Evolutionary conservation across 2,113 vertebrate genomes (phyloP).

Genomic region (Caretta caretta): DNA sequence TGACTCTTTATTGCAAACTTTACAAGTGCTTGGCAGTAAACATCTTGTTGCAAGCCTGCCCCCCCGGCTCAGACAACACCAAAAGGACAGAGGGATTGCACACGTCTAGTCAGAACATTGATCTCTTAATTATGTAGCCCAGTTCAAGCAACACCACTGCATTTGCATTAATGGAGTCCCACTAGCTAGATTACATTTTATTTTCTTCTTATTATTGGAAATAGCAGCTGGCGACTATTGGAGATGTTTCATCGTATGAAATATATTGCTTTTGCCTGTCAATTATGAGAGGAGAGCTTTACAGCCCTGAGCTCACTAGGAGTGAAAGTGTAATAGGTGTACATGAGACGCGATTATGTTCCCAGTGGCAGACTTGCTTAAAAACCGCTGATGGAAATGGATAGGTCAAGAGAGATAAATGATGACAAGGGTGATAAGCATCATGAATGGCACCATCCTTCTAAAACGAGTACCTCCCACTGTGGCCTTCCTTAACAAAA

Average conservation of each 20-base stretch:
- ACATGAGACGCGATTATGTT: constrained; percentile 8
- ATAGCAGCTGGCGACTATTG: not conserved
- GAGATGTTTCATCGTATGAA: constrained; percentile 44
- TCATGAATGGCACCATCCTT: not conserved
- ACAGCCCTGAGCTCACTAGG: not conserved
- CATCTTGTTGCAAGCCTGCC: not conserved
- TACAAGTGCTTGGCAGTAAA: not conserved
- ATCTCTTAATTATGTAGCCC: not conserved
- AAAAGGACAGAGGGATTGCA: not conserved
- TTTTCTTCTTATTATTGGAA: constrained; percentile 44
- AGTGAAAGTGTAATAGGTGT: constrained; percentile 33
- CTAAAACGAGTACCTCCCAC: accelerated
- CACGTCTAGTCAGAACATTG: accelerated
- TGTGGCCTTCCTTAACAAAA: not conserved
- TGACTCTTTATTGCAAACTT: not conserved
- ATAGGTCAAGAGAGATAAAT: constrained; percentile 12
- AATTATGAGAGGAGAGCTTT: constrained; percentile 36
- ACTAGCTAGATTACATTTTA: not conserved
- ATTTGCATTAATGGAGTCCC: not conserved
- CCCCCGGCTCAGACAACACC: not conserved
- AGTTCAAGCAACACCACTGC: not conserved
- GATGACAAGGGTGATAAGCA: not conserved
- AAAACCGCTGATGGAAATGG: constrained; percentile 29
- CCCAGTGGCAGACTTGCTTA: not conserved
- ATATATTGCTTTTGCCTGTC: constrained; percentile 54